phyloP scores from a whole-genome alignment of 1,140 invertebrate genomes.

The Papilio polyxenes region DNA sequence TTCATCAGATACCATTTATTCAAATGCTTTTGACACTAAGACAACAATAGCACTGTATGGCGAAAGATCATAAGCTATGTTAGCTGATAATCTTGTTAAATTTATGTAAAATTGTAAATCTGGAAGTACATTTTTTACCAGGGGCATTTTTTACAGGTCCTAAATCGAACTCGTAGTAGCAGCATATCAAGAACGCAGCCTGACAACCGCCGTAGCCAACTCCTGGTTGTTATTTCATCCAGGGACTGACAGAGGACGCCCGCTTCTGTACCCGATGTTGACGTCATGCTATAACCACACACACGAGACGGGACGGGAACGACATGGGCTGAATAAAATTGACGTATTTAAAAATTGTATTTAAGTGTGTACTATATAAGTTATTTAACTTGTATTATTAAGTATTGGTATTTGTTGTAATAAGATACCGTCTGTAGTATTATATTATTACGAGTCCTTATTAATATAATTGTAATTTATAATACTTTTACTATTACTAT shows the following conservation, averaged over 20 bases:
- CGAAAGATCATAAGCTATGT: not conserved
- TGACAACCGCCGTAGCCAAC: constrained; percentile 63
- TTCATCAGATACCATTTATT: too few relatives aligned
- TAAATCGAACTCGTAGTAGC: constrained; percentile 66
- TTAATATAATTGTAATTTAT: not conserved
- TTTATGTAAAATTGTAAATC: not conserved
- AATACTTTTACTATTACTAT: not conserved
- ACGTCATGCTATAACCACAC: constrained; percentile 68
- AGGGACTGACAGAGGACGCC: constrained; percentile 65
- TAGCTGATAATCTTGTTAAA: not conserved
- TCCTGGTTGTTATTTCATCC: constrained; percentile 60
- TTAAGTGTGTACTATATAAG: not conserved
- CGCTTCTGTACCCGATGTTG: constrained; percentile 51
- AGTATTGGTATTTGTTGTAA: not conserved
- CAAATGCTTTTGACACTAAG: too few relatives aligned
- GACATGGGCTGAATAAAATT: constrained; percentile 11
- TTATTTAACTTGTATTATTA: not conserved
- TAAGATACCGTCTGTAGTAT: constrained; percentile 6
- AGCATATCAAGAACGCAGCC: constrained; percentile 54
- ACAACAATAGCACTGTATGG: not conserved
- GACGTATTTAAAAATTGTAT: constrained; percentile 6
- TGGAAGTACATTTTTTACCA: not conserved
- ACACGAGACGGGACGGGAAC: constrained; percentile 37
- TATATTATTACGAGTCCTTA: not conserved
- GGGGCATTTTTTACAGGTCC: constrained; percentile 54